Percentiles rank a stretch among this genome's conserved stretches.
Conservation (phyloP, 2,113 vertebrate genomes). For the Aegithalos caudatus region DNA sequence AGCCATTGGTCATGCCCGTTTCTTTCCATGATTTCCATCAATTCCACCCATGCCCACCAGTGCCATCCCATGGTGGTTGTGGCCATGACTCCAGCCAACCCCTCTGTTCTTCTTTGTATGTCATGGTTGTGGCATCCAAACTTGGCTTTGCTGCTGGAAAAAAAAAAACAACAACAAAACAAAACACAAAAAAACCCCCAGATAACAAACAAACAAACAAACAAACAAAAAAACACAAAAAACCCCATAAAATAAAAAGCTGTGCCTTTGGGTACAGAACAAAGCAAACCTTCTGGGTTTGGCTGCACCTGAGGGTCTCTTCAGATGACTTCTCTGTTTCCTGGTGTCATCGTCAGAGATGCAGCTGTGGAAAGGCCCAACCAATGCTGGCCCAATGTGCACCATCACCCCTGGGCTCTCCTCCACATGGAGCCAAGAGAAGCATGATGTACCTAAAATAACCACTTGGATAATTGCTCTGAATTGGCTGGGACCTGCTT, state of each 20-base stretch:
- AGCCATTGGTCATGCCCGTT: fast-evolving
- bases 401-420: background rate
- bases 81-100: background rate
- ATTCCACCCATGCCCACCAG: background rate
- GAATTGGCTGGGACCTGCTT: background rate
- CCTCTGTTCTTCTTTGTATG: background rate
- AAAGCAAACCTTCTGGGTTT: background rate
- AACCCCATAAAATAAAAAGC: background rate
- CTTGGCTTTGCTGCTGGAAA: background rate
- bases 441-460: background rate
- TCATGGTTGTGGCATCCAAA: background rate
- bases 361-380: background rate
- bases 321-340: background rate
- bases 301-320: background rate
- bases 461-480: background rate
- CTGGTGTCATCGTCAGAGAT: background rate
- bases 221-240: too few relatives aligned
- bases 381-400: fast-evolving
- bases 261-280: background rate
- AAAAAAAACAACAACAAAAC: too few relatives aligned
- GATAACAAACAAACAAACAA: too few relatives aligned
- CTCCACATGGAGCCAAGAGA: background rate
- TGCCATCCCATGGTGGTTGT: fast-evolving
- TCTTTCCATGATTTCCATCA: background rate
- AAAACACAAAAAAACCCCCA: too few relatives aligned